Evolutionary conservation across 1,140 invertebrate species (phyloP).

Genomic region (Theocolax elegans): DNA sequence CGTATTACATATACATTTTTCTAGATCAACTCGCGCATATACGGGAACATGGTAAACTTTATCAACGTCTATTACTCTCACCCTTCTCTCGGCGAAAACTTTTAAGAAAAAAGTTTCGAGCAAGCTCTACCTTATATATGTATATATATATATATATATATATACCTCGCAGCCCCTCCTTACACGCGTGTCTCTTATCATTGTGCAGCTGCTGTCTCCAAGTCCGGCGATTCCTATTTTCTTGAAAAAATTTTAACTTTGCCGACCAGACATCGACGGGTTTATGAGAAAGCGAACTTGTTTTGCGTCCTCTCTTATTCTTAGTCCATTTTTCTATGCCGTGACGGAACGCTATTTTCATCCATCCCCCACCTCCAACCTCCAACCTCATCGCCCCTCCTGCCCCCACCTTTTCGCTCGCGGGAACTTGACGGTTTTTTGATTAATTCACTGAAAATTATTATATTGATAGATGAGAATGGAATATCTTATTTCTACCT

Average conservation of each 20-base stretch:
- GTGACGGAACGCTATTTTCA: no score
- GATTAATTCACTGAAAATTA: conserved; percentile 15
- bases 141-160: neutral
- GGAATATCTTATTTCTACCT: neutral
- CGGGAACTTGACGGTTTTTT: neutral
- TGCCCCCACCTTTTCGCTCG: no score
- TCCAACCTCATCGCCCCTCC: no score
- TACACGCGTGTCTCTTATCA: no score
- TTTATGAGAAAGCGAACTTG: neutral
- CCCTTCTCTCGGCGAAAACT: neutral
- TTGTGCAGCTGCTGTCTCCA: conserved; percentile 28
- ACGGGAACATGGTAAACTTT: neutral
- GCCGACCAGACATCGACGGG: neutral
- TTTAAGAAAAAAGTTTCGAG: conserved; percentile 19
- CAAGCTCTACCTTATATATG: neutral
- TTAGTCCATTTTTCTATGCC: conserved; percentile 9
- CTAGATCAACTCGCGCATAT: neutral
- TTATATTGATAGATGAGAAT: conserved; percentile 17
- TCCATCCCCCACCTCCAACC: no score
- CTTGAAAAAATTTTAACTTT: neutral
- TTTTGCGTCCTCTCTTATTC: neutral
- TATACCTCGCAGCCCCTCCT: conserved; percentile 13
- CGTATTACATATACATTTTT: no score
- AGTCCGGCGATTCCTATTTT: conserved; percentile 11
- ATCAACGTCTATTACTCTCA: conserved; percentile 21